A percentile compares a stretch with the other conserved stretches of the same genome.
These are phyloP conservation scores for Turritopsis rubra DNA, from an alignment of 30 jellyfish, hydroid and myxozoan species.

Conservation along the genomic window DNA sequence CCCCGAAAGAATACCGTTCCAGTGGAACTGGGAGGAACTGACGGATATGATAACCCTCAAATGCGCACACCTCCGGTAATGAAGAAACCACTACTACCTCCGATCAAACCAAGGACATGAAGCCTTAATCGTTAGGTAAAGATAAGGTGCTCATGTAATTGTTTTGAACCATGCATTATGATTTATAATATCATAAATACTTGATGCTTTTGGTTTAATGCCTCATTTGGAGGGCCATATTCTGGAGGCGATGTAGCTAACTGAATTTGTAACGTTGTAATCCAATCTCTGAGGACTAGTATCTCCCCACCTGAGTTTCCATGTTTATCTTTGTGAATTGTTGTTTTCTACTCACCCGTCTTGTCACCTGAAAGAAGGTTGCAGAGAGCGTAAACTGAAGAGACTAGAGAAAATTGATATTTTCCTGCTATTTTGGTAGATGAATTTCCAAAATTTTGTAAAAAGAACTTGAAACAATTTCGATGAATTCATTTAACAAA, in stretches of 20 bases:
- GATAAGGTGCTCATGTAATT: too few relatives aligned
- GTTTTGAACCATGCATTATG: not conserved
- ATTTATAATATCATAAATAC: not conserved
- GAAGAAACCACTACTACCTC: slow-evolving; percentile 3
- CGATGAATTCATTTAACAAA: too few relatives aligned
- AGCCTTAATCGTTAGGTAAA: not conserved
- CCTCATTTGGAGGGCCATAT: not conserved
- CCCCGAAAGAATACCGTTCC: not conserved
- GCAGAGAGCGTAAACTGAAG: too few relatives aligned
- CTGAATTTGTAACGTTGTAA: too few relatives aligned
- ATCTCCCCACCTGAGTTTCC: not conserved
- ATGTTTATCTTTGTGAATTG: not conserved
- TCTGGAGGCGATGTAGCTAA: not conserved
- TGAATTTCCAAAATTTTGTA: too few relatives aligned
- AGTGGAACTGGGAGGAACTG: not conserved
- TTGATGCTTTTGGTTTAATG: not conserved
- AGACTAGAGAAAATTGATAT: too few relatives aligned
- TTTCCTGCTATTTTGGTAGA: too few relatives aligned
- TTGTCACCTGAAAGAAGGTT: not conserved
- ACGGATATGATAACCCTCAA: not conserved
- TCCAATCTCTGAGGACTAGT: not conserved
- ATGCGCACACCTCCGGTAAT: not conserved
- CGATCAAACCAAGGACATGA: not conserved
- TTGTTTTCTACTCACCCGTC: not conserved
- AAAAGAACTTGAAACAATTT: too few relatives aligned